phyloP scores from a whole-genome alignment of 2,113 vertebrate species.

The Alectura lathami region DNA sequence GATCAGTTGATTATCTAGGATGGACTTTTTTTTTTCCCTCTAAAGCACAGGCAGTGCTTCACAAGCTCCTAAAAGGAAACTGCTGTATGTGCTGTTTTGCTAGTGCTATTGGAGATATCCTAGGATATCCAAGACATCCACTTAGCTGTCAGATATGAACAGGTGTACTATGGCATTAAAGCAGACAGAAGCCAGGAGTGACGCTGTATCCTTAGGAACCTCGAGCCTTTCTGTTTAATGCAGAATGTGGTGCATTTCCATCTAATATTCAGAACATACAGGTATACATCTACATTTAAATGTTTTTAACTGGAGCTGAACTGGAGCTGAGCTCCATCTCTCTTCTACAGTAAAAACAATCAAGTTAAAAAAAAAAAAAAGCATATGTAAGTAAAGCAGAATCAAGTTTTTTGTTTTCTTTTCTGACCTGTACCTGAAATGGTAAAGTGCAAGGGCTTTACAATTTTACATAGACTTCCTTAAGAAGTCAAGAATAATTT shows the following conservation, averaged over 20 bases:
- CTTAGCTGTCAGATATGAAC: background rate
- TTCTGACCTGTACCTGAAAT: background rate
- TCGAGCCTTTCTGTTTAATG: background rate
- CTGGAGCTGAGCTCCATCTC: background rate
- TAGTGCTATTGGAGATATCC: background rate
- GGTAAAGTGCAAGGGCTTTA: background rate
- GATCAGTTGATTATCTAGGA: background rate
- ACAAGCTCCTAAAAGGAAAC: background rate
- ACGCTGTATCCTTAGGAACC: rapidly evolving
- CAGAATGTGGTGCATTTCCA: background rate
- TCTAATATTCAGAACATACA: background rate
- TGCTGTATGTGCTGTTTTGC: background rate
- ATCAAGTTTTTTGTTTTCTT: background rate
- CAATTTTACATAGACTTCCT: background rate
- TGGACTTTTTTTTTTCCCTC: background rate
- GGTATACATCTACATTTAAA: background rate
- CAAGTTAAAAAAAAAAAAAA: background rate
- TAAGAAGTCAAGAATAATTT: background rate
- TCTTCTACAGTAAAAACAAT: background rate
- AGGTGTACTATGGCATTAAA: background rate
- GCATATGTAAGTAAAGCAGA: background rate
- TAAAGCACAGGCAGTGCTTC: no score
- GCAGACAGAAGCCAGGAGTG: background rate
- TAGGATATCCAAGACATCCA: background rate
- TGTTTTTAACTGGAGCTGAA: background rate